Evolutionary conservation across 2,888 invertebrate species (phyloP).

Genomic region (Melanostoma mellinum): DNA sequence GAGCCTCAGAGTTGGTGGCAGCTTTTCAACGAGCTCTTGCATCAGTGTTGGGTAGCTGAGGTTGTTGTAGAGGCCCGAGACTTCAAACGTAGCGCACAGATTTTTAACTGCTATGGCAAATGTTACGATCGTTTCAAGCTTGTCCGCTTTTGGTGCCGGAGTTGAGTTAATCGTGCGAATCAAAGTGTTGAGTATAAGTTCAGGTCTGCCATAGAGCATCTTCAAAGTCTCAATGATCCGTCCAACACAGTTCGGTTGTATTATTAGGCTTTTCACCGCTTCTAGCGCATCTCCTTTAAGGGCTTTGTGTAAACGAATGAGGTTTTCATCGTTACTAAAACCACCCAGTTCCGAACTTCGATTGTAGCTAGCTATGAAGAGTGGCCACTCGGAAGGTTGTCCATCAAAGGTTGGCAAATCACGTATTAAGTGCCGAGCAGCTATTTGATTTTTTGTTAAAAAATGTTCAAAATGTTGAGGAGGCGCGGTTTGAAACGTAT

Average conservation of each 20-base stretch:
- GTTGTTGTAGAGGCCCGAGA: not conserved
- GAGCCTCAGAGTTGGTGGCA: conserved; percentile 12
- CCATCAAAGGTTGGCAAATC: too few relatives aligned
- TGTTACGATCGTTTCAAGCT: not conserved
- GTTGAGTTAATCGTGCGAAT: not conserved
- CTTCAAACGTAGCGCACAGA: conserved; percentile 11
- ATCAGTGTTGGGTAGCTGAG: conserved; percentile 19
- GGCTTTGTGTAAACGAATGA: conserved; percentile 21
- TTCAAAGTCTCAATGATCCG: not conserved
- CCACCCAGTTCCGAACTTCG: too few relatives aligned
- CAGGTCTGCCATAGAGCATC: not conserved
- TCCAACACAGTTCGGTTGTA: conserved; percentile 1
- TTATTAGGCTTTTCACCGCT: not conserved
- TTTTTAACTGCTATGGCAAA: conserved; percentile 19
- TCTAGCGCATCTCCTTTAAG: conserved; percentile 7
- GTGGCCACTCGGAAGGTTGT: too few relatives aligned
- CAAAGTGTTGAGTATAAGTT: not conserved
- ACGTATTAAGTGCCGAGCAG: too few relatives aligned
- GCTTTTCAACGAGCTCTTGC: conserved; percentile 40
- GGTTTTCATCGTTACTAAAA: conserved; percentile 8
- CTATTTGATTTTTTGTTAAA: too few relatives aligned
- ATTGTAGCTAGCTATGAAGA: too few relatives aligned
- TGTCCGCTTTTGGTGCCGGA: not conserved
- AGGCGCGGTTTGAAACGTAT: too few relatives aligned
- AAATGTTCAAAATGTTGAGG: too few relatives aligned